Evolutionary conservation across 2,888 invertebrate genomes (phyloP), one percentile per base, ranked within the genome.

Genomic region (Arge pagana): DNA sequence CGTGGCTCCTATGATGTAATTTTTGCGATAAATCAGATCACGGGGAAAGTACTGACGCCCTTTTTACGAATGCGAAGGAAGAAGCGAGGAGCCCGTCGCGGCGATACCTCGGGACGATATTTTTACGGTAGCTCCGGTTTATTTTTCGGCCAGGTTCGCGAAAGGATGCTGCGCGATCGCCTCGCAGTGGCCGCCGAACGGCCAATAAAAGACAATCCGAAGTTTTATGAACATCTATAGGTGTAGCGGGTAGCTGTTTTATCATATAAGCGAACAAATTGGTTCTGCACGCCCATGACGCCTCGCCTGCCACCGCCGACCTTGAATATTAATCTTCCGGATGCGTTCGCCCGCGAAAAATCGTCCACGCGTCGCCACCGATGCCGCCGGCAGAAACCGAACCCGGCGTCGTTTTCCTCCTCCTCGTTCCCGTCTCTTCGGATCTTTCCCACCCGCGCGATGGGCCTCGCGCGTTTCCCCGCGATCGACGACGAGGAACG

Each of bases 221-320:
- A 45, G 45, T 45, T 45, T 45, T 45, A 45, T 45, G 31, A 45
- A 45, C 45, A 45, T 45, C 45, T 31, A 15, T 11, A 13, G 7
- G 7, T 11, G n/a, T 33, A 15, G 13, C 33, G 33, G 33, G 42
- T 30, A 42, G 13, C 45, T 45, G 45, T 45, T 45, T 45, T 45
- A 45, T 45, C 45, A 45, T 45, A 45, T 45, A 45, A 45, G 45
- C 45, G 45, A 45, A 45, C 45, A 45, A 45, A 45, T 45, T 45
- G 45, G 45, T 45, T 45, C 45, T 45, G 45, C 45, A 45, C 45
- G 45, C 45, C 35, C 45, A 33, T 45, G 45, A 45, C 45, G 45
- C 45, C 45, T 45, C 45, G 31, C 45, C 35, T 24, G 33, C 19
- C 19, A 30, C 11, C 45, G 16, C 33, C 33, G 33, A 35, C 31